Percentiles rank a stretch among this genome's conserved stretches.
These are phyloP conservation scores for Ptychobarbus kaznakovi DNA, from an alignment of 2,797 vertebrate genomes.

Conservation along the genomic window DNA sequence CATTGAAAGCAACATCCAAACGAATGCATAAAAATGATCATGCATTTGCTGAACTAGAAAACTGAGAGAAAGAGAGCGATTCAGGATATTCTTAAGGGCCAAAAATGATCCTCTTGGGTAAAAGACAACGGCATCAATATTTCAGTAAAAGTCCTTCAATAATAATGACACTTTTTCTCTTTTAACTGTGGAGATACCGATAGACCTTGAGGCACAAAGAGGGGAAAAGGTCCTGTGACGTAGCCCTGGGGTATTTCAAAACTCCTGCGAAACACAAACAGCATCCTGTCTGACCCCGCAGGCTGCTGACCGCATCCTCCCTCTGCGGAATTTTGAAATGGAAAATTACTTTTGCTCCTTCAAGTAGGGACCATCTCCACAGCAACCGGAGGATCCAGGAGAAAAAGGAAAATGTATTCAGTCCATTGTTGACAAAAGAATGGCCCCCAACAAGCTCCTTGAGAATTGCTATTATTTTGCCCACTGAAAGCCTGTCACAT, in stretches of 20 bases:
- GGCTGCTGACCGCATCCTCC: conserved; percentile 34
- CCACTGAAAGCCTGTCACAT: conserved; percentile 9
- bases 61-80: neutral
- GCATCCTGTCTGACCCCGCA: conserved; percentile 41
- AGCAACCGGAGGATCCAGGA: conserved; percentile 51
- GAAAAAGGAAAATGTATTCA: conserved; percentile 34
- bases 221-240: conserved; percentile 24
- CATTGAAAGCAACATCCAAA: conserved; percentile 6
- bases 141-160: conserved; percentile 39
- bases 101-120: conserved; percentile 25
- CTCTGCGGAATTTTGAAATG: conserved; percentile 48
- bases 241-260: conserved; percentile 43
- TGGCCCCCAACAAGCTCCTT: conserved; percentile 27
- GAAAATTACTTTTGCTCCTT: conserved; percentile 45
- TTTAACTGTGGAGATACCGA: conserved; percentile 29
- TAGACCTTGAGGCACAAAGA: conserved; percentile 31
- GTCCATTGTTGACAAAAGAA: conserved; percentile 33
- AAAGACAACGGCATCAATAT: conserved; percentile 45
- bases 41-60: neutral
- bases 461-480: conserved; percentile 47
- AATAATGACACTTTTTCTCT: conserved; percentile 39
- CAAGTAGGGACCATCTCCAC: conserved; percentile 55
- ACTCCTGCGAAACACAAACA: conserved; percentile 49
- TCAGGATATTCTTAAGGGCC: conserved; percentile 6
- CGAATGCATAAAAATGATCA: neutral